A percentile compares a stretch with the other conserved stretches of the same genome.
Evolutionary conservation across 2,888 invertebrate genomes (phyloP).

Genomic region (Cylindroiulus punctatus): DNA sequence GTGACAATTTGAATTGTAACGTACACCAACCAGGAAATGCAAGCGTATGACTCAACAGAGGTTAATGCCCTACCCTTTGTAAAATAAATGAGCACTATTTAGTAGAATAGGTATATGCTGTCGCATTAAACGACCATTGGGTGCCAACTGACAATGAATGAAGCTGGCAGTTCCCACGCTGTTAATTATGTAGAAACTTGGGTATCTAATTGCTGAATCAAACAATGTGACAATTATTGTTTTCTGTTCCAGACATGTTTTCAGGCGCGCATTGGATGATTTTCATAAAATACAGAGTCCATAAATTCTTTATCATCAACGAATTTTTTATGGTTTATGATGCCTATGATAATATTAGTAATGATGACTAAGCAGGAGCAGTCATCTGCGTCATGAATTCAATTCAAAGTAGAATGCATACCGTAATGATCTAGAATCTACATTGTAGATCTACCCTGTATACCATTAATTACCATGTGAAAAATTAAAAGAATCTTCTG

Average conservation of each 20-base stretch:
- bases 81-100: neutral
- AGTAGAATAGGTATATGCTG: neutral
- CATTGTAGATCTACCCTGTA: too few relatives aligned
- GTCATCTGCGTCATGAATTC: neutral
- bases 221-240: neutral
- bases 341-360: neutral
- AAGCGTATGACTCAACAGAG: slow-evolving; percentile 6
- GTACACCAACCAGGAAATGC: neutral
- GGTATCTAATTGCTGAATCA: neutral
- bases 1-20: neutral
- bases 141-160: neutral
- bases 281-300: neutral
- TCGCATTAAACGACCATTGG: neutral
- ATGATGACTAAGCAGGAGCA: too few relatives aligned
- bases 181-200: neutral
- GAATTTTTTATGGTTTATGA: neutral
- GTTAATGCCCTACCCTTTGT: neutral
- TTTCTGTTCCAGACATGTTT: neutral
- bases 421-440: too few relatives aligned
- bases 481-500: neutral
- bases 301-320: too few relatives aligned
- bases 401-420: neutral
- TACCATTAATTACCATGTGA: neutral
- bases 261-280: neutral
- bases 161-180: neutral